These are phyloP conservation scores for Columba livia DNA, from an alignment of 2,113 vertebrate species.

Conservation along the genomic window DNA sequence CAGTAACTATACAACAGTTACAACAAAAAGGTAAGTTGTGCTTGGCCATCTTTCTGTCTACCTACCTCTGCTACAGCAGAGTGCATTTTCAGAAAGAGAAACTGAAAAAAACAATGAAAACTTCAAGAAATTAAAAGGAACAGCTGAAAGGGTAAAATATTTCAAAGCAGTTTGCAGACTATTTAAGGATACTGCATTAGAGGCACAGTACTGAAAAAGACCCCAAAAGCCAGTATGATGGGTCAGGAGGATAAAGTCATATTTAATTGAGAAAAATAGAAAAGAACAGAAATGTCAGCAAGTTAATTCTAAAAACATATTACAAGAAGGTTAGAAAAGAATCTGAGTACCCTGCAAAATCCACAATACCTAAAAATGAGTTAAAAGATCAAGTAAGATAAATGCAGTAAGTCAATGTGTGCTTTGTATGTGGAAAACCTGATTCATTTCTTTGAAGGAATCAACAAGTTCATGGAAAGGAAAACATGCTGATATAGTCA, in stretches of 20 bases:
- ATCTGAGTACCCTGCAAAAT: not conserved
- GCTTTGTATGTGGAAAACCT: not conserved
- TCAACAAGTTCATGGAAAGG: not conserved
- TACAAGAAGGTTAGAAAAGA: not conserved
- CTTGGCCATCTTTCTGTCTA: not conserved
- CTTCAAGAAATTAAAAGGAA: not conserved
- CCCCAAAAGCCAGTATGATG: not conserved
- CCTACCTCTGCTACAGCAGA: not conserved
- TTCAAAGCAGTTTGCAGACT: not conserved
- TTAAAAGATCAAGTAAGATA: not conserved
- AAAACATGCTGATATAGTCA: not conserved
- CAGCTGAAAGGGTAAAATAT: not conserved
- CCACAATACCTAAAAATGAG: not conserved
- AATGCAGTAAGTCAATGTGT: not conserved
- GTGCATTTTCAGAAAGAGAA: not conserved
- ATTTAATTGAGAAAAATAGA: not conserved
- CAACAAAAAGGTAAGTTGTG: not conserved
- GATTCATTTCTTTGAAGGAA: not conserved
- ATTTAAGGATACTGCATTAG: not conserved
- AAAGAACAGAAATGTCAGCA: not conserved
- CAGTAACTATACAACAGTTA: not conserved
- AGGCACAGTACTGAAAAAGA: not conserved
- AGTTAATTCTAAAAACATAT: not conserved
- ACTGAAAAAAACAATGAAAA: not conserved
- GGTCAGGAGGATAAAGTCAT: not conserved